These are phyloP conservation scores for Oreochromis grahami DNA, from an alignment of 2,797 vertebrate species.

Conservation along the genomic window DNA sequence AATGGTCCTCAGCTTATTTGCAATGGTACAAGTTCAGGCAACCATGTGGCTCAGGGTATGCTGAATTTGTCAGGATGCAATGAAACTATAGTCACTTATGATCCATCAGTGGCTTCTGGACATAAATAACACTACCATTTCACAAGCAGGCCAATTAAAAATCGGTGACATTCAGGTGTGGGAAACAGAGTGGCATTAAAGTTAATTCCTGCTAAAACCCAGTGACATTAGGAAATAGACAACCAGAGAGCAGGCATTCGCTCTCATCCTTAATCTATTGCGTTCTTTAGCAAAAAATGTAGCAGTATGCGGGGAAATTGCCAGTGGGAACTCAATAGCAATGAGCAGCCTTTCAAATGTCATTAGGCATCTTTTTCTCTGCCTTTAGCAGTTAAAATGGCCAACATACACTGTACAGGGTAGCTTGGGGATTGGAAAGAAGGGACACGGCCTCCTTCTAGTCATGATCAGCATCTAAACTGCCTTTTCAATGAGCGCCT, in stretches of 20 bases:
- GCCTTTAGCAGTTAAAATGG: slow-evolving; percentile 47
- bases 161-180: slow-evolving; percentile 73
- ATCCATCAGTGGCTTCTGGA: slow-evolving; percentile 46
- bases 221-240: slow-evolving; percentile 69
- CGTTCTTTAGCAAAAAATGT: neutral
- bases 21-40: slow-evolving; percentile 21
- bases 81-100: neutral
- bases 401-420: slow-evolving; percentile 36
- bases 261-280: slow-evolving; percentile 29
- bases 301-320: neutral
- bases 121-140: slow-evolving; percentile 57
- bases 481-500: slow-evolving; percentile 21
- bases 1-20: slow-evolving; percentile 24
- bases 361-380: slow-evolving; percentile 46
- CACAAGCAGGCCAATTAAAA: slow-evolving; percentile 72
- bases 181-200: slow-evolving; percentile 74
- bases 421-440: slow-evolving; percentile 23
- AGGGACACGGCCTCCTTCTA: neutral
- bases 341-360: slow-evolving; percentile 62
- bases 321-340: slow-evolving; percentile 17
- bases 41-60: slow-evolving; percentile 5
- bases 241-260: slow-evolving; percentile 8
- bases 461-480: slow-evolving; percentile 53
- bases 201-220: slow-evolving; percentile 69
- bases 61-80: slow-evolving; percentile 1